These are phyloP conservation scores for Eugnorisma glareosa DNA, from an alignment of 2,888 invertebrate genomes.

Conservation along the genomic window DNA sequence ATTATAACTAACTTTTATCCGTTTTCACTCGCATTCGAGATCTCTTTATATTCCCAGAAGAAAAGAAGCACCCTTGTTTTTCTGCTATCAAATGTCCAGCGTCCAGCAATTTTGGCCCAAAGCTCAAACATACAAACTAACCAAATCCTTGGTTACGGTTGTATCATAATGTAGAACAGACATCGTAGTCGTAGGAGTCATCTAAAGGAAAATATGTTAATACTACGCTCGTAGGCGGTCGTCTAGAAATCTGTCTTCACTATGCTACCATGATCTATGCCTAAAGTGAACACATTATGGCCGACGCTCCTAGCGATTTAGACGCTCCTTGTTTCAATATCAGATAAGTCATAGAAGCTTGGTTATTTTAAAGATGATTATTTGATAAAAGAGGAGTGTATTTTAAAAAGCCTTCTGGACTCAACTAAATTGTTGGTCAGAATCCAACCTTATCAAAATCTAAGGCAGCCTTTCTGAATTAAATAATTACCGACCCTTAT, in stretches of 20 bases:
- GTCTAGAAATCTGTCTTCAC: conserved; percentile 59
- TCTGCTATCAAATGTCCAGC: not conserved
- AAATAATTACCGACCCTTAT: not conserved
- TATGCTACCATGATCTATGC: conserved; percentile 45
- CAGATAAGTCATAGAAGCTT: conserved; percentile 12
- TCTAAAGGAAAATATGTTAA: conserved; percentile 53
- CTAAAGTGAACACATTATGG: conserved; percentile 47
- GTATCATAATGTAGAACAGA: not conserved
- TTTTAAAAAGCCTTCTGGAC: not conserved
- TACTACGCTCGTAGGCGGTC: conserved; percentile 44
- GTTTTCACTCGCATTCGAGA: no score
- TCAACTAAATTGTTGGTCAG: not conserved
- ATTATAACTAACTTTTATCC: not conserved
- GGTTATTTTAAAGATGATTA: not conserved
- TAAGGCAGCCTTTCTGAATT: not conserved
- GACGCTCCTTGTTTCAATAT: conserved; percentile 43
- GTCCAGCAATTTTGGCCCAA: not conserved
- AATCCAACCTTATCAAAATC: not conserved
- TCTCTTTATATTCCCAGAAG: no score
- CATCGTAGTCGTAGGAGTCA: conserved; percentile 26
- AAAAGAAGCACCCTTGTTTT: no score
- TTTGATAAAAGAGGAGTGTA: conserved; percentile 1
- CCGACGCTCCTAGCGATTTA: conserved; percentile 31
- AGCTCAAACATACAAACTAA: not conserved
- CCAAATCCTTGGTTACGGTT: not conserved